Percentiles rank a stretch among this genome's conserved stretches.
Evolutionary conservation across 2,113 vertebrate genomes (phyloP).

Genomic region (Geococcyx californianus): DNA sequence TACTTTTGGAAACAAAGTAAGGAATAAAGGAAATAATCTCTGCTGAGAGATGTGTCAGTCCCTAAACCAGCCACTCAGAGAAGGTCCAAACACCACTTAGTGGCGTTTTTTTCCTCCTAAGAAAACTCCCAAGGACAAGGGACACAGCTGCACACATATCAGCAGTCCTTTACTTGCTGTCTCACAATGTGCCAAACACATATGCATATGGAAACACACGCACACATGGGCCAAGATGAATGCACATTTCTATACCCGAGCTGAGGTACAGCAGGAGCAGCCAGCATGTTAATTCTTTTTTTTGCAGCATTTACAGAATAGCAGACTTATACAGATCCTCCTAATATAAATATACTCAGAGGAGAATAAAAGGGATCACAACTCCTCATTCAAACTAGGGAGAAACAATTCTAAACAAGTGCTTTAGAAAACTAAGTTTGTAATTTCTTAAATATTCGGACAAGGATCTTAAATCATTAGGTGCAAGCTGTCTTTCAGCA

Average conservation of each 20-base stretch:
- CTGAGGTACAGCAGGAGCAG: not conserved
- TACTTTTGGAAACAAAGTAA: not conserved
- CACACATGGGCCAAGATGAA: not conserved
- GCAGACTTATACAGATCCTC: not conserved
- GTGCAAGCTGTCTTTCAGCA: not conserved
- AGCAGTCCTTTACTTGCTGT: not conserved
- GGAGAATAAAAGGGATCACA: not conserved
- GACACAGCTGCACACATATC: not conserved
- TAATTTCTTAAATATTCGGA: not conserved
- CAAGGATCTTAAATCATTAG: not conserved
- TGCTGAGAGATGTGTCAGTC: not conserved
- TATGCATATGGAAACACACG: fast-evolving
- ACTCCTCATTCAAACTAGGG: not conserved
- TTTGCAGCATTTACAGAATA: not conserved
- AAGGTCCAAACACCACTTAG: not conserved
- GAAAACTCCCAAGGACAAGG: not conserved
- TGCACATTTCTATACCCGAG: not conserved
- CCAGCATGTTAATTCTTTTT: not conserved
- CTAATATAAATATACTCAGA: not conserved
- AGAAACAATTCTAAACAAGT: not conserved
- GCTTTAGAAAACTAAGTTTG: not conserved
- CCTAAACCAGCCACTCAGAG: not conserved
- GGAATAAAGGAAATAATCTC: not conserved
- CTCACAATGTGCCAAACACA: not conserved
- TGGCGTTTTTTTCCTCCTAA: not conserved